These are phyloP conservation scores for Drepana arcuata DNA, from an alignment of 1,140 invertebrate genomes.

Conservation along the genomic window DNA sequence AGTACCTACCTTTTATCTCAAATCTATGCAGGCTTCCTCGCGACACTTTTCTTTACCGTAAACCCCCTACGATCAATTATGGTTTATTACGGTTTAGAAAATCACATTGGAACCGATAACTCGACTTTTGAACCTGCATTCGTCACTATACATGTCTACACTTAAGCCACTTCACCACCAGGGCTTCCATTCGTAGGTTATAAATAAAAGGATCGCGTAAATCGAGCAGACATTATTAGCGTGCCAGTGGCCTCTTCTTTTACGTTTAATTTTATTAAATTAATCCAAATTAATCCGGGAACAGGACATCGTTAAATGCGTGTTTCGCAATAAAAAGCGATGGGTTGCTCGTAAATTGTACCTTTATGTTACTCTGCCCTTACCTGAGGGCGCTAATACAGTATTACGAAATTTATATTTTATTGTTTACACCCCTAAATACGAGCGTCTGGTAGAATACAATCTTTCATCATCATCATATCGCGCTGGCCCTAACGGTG, in stretches of 20 bases:
- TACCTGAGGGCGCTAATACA: conserved; percentile 1
- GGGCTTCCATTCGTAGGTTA: conserved; percentile 5
- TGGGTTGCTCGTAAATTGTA: conserved; percentile 26
- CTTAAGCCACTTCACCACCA: too few species aligned
- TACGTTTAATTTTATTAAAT: conserved; percentile 30
- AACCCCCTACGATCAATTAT: too few species aligned
- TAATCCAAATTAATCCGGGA: conserved; percentile 32
- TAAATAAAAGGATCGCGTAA: conserved; percentile 6
- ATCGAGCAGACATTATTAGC: conserved; percentile 4
- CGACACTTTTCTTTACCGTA: too few species aligned
- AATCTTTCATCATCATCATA: neutral
- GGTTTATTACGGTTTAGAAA: too few species aligned
- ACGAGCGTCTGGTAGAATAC: neutral
- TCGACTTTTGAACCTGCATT: too few species aligned
- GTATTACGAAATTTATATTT: neutral
- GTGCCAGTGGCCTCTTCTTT: neutral
- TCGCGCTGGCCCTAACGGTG: too few species aligned
- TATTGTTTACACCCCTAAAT: neutral
- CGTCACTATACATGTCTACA: too few species aligned
- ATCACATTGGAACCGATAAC: too few species aligned
- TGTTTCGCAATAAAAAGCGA: conserved; percentile 31
- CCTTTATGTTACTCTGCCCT: conserved; percentile 2
- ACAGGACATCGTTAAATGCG: conserved; percentile 14
- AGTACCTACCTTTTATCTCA: too few species aligned
- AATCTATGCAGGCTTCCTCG: too few species aligned